Evolutionary conservation across 2,797 vertebrate genomes (phyloP).

Genomic region (Galago senegalensis): DNA sequence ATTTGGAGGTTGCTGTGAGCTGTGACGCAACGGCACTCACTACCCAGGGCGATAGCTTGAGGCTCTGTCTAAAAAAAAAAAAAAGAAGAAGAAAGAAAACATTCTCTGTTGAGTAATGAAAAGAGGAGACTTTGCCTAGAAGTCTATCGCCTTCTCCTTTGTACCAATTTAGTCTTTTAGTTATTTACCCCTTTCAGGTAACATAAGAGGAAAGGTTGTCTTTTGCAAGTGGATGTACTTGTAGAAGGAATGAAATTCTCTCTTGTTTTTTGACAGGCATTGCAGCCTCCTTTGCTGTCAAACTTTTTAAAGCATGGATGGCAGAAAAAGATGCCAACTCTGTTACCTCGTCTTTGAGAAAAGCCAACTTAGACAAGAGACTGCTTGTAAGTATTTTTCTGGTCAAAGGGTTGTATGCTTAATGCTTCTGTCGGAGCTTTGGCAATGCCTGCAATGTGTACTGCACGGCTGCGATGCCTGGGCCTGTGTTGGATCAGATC

Average conservation of each 20-base stretch:
- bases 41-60: too few relatives aligned
- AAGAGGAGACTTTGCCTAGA: not conserved
- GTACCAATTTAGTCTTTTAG: not conserved
- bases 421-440: rapidly evolving
- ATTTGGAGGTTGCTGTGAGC: too few relatives aligned
- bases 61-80: too few relatives aligned
- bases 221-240: not conserved
- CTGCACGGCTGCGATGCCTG: rapidly evolving
- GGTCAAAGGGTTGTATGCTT: not conserved
- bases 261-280: slow-evolving; percentile 90
- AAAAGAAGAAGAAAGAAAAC: not conserved
- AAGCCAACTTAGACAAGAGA: slow-evolving; percentile 95
- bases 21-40: too few relatives aligned
- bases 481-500: not conserved
- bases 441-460: rapidly evolving
- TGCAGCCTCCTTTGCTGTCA: slow-evolving; percentile 95
- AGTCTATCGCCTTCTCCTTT: not conserved
- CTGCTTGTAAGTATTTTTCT: slow-evolving; percentile 92
- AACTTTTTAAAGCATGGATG: slow-evolving; percentile 97
- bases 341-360: slow-evolving; percentile 95
- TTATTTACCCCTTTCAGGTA: not conserved
- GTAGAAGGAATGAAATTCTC: not conserved
- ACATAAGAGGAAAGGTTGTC: not conserved
- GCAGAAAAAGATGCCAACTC: slow-evolving; percentile 96
- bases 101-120: not conserved